Evolutionary conservation across 2,888 invertebrate genomes (phyloP).

Genomic region (Rhimphoctona megacephalus): DNA sequence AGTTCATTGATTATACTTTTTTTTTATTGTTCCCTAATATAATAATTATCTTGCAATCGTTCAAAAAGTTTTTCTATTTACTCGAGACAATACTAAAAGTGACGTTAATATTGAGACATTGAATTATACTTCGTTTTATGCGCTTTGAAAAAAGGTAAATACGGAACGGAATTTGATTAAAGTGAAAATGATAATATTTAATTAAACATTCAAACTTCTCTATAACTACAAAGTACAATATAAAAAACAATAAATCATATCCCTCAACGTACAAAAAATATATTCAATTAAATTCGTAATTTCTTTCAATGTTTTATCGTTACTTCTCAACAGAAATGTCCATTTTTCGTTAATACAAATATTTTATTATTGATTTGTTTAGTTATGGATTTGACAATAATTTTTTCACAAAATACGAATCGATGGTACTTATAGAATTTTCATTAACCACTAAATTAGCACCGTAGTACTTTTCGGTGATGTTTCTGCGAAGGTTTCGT

Average conservation of each 20-base stretch:
- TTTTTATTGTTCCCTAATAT: background rate
- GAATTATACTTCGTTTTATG: background rate
- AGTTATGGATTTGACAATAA: background rate
- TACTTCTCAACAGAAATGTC: background rate
- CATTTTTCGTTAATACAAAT: background rate
- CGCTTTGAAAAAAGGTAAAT: background rate
- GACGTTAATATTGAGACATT: no score
- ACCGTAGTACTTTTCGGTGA: background rate
- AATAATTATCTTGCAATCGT: background rate
- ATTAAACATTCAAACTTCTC: background rate
- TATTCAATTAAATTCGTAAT: background rate
- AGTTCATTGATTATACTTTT: constrained; percentile 22
- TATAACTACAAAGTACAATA: background rate
- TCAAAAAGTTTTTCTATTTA: background rate
- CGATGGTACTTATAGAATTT: background rate
- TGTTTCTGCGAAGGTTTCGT: background rate
- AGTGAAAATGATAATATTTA: background rate
- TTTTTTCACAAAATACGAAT: background rate
- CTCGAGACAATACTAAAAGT: background rate
- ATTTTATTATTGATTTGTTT: background rate
- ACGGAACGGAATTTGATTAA: background rate
- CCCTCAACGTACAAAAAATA: background rate
- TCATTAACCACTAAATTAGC: background rate
- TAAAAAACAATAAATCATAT: background rate
- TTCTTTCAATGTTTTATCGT: background rate